phyloP scores from a whole-genome alignment of 1,140 invertebrate genomes.

The Drosophila repleta region DNA sequence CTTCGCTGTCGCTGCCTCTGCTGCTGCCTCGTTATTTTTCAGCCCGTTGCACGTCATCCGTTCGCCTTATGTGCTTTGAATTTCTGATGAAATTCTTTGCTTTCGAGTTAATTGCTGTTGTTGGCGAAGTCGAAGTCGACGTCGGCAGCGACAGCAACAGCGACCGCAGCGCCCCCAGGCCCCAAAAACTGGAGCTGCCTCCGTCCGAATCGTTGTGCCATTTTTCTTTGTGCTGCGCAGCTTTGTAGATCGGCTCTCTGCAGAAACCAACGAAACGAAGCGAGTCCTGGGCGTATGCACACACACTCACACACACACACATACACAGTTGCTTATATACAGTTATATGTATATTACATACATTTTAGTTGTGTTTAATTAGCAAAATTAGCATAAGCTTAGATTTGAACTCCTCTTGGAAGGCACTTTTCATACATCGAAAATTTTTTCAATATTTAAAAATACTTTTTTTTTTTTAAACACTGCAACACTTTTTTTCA shows the following conservation, averaged over 20 bases:
- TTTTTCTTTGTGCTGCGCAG: constrained; percentile 70
- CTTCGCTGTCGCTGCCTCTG: constrained; percentile 18
- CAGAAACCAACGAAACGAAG: constrained; percentile 40
- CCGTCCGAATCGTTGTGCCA: constrained; percentile 65
- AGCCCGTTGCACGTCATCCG: constrained; percentile 71
- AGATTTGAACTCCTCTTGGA: no score
- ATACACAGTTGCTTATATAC: background rate
- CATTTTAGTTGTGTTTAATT: constrained; percentile 24
- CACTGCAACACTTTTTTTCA: constrained; percentile 41
- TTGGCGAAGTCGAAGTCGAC: constrained; percentile 4
- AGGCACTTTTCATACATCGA: no score
- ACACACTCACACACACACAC: constrained; percentile 12
- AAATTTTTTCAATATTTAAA: no score
- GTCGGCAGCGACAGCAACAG: background rate
- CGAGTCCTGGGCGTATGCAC: constrained; percentile 48
- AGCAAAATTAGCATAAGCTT: constrained; percentile 44
- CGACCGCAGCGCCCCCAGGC: constrained; percentile 43
- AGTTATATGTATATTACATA: constrained; percentile 7
- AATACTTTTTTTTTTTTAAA: constrained; percentile 5
- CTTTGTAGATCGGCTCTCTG: constrained; percentile 60
- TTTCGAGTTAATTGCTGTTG: constrained; percentile 82
- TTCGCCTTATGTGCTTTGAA: constrained; percentile 75
- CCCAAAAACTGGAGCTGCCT: constrained; percentile 32
- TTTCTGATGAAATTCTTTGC: constrained; percentile 83
- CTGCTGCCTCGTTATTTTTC: constrained; percentile 54